Evolutionary conservation across 2,888 invertebrate species (phyloP).

Genomic region (Galerucella pusilla): DNA sequence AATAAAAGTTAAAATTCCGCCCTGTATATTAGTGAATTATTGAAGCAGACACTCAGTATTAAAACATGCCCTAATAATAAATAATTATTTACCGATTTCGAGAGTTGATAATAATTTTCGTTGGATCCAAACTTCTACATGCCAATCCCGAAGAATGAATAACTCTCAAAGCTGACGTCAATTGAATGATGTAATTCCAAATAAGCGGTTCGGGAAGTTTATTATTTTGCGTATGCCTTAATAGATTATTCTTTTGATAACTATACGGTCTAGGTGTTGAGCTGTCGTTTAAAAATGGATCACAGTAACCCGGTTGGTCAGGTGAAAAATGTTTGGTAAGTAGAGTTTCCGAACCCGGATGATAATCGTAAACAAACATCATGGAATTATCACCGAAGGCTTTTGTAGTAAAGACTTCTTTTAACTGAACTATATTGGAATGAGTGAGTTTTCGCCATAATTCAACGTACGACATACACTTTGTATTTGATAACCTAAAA

Average conservation of each 20-base stretch:
- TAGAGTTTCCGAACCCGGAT: constrained; percentile 90
- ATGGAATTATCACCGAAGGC: constrained; percentile 96
- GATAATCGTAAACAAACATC: constrained; percentile 96
- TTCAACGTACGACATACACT: constrained; percentile 87
- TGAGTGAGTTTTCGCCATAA: constrained; percentile 96
- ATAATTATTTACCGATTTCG: constrained; percentile 54
- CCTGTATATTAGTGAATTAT: no score
- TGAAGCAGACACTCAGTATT: no score
- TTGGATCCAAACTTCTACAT: constrained; percentile 88
- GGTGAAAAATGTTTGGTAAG: constrained; percentile 85
- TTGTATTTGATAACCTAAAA: constrained; percentile 75
- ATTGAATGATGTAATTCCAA: constrained; percentile 96
- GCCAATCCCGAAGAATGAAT: constrained; percentile 84
- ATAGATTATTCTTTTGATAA: constrained; percentile 84
- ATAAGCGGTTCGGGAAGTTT: constrained; percentile 88
- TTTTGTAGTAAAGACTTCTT: constrained; percentile 94
- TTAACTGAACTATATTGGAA: constrained; percentile 92
- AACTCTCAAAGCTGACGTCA: constrained; percentile 91
- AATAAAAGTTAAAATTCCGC: no score
- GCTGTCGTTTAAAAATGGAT: constrained; percentile 87
- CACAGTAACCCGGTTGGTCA: constrained; percentile 73
- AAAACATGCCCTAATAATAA: no score
- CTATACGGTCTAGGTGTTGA: constrained; percentile 83
- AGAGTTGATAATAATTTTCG: constrained; percentile 80
- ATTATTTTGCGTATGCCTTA: constrained; percentile 78